Percentiles rank a stretch among this genome's conserved stretches.
Conservation (phyloP, 30 jellyfish, hydroid and myxozoan species). For the Hydractinia symbiolongicarpus region DNA sequence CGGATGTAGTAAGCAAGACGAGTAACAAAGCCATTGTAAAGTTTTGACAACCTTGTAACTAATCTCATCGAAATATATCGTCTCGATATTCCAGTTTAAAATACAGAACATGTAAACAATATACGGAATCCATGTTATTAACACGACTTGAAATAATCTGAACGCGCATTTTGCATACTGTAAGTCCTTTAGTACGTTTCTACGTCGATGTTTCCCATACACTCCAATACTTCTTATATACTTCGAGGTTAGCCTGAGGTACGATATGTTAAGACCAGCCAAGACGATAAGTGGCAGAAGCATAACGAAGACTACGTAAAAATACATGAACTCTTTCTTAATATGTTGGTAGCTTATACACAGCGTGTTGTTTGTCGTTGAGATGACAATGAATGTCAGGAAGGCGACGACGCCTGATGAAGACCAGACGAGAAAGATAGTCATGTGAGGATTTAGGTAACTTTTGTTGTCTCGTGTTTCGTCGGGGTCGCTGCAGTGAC, state of each 20-base stretch:
- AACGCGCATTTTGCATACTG: conserved; percentile 1
- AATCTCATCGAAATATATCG: conserved; percentile 1
- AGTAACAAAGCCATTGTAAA: not conserved
- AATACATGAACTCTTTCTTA: conserved; percentile 6
- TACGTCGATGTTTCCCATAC: not conserved
- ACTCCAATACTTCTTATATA: not conserved
- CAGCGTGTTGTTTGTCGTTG: not conserved
- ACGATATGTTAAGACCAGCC: not conserved
- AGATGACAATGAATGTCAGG: not conserved
- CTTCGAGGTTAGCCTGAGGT: not conserved
- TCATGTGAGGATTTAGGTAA: not conserved
- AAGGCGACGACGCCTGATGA: conserved; percentile 3
- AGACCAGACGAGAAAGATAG: conserved; percentile 7
- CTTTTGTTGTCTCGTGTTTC: not conserved
- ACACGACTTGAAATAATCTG: not conserved
- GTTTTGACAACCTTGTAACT: conserved; percentile 10
- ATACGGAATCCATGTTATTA: conserved; percentile 26
- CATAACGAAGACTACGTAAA: conserved; percentile 3
- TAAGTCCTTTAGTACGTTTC: not conserved
- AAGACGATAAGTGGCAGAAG: not conserved
- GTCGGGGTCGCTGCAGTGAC: not conserved
- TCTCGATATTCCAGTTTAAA: conserved; percentile 13
- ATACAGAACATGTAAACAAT: conserved; percentile 4
- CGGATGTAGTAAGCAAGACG: conserved; percentile 18
- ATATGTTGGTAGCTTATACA: conserved; percentile 4